Conservation (phyloP, 2,797 vertebrate genomes). For the Xyrichtys novacula region DNA sequence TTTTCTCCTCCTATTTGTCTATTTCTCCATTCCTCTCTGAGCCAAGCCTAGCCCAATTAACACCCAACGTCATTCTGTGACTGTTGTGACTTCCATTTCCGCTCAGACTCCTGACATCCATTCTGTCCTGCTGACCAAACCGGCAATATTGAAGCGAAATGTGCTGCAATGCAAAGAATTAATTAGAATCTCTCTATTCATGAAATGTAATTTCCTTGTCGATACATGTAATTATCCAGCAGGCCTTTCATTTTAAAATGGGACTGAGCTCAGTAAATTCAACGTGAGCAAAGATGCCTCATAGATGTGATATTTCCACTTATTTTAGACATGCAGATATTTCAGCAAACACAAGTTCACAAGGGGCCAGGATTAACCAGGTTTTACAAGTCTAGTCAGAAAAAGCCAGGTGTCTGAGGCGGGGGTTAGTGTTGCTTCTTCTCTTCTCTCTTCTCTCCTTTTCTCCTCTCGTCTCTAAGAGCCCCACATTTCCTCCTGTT, state of each 20-base stretch:
- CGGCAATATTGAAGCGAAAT: slow-evolving; percentile 29
- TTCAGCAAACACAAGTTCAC: slow-evolving; percentile 43
- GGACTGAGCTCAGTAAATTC: slow-evolving; percentile 11
- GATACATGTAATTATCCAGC: slow-evolving; percentile 58
- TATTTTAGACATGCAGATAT: slow-evolving; percentile 56
- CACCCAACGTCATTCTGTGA: slow-evolving; percentile 68
- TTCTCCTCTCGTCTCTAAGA: slow-evolving; percentile 32
- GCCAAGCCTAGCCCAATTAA: slow-evolving; percentile 77
- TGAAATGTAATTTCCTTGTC: slow-evolving; percentile 55
- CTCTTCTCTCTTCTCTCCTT: slow-evolving; percentile 13
- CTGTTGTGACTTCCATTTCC: slow-evolving; percentile 72
- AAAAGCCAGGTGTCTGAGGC: slow-evolving; percentile 66
- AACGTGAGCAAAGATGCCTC: slow-evolving; percentile 28
- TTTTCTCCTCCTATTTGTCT: slow-evolving; percentile 65
- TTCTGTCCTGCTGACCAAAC: slow-evolving; percentile 50
- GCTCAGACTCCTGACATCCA: slow-evolving; percentile 40
- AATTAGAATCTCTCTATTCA: slow-evolving; percentile 52
- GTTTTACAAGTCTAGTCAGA: slow-evolving; percentile 64
- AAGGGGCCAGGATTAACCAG: slow-evolving; percentile 61
- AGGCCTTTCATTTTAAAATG: slow-evolving; percentile 51
- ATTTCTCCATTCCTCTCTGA: slow-evolving; percentile 66
- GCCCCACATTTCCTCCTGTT: slow-evolving; percentile 66
- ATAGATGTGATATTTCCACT: slow-evolving; percentile 24
- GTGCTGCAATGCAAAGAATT: slow-evolving; percentile 57
- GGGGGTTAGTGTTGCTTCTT: slow-evolving; percentile 35